A percentile compares a stretch with the other conserved stretches of the same genome.
Conservation (phyloP, 1,140 invertebrate genomes). For the Drosophila serrata region DNA sequence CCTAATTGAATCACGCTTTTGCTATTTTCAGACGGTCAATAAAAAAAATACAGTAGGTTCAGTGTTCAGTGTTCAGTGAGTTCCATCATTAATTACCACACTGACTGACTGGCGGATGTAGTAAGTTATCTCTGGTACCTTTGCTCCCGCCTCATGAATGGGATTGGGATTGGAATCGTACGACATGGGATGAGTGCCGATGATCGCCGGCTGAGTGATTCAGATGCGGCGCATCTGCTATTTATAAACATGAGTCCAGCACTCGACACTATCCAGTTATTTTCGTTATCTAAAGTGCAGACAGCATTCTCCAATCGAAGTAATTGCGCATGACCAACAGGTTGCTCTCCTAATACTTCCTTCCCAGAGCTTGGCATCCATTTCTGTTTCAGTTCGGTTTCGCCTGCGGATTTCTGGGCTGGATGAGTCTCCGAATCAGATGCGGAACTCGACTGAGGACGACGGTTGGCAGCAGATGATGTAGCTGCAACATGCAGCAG, state of each 20-base stretch:
- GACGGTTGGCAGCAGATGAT: slow-evolving; percentile 9
- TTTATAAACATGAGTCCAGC: slow-evolving; percentile 71
- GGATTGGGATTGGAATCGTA: slow-evolving; percentile 2
- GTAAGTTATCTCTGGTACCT: slow-evolving; percentile 69
- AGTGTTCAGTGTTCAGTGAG: slow-evolving; percentile 14
- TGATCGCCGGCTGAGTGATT: slow-evolving; percentile 61
- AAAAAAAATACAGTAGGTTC: no score
- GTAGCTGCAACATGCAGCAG: slow-evolving; percentile 33
- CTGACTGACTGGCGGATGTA: slow-evolving; percentile 63
- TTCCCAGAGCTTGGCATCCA: slow-evolving; percentile 12
- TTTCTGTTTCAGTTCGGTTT: slow-evolving; percentile 8
- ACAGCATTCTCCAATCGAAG: slow-evolving; percentile 64
- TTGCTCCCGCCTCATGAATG: slow-evolving; percentile 69
- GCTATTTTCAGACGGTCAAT: slow-evolving; percentile 47
- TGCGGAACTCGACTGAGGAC: slow-evolving; percentile 31
- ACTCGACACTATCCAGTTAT: slow-evolving; percentile 57
- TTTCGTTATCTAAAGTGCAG: slow-evolving; percentile 77
- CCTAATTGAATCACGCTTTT: slow-evolving; percentile 73
- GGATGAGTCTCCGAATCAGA: slow-evolving; percentile 26
- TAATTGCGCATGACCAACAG: slow-evolving; percentile 76
- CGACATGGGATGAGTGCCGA: slow-evolving; percentile 5
- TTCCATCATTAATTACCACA: slow-evolving; percentile 74
- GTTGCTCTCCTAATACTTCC: slow-evolving; percentile 72
- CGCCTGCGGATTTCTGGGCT: slow-evolving; percentile 25
- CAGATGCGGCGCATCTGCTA: slow-evolving; percentile 71